Base-by-base conservation (phyloP, 2,888 invertebrate species). In the Resseliella maxima region DNA sequence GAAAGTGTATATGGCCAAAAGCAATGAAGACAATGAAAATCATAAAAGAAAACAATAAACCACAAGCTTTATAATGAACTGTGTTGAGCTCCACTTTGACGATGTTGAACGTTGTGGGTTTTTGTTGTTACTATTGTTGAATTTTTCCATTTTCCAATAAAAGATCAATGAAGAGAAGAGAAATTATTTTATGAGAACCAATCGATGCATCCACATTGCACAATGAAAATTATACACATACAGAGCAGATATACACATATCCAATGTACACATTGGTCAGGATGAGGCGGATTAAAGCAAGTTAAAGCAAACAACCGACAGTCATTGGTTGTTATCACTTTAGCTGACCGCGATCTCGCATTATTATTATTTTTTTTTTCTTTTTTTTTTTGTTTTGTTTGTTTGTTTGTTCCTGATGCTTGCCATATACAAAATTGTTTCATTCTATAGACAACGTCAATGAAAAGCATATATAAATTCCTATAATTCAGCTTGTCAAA, bases 251-350 rank as follows among this genome's bases (percentile, higher is more conserved):
- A 41, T 5, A 41, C 41, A 12, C 41, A 41, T 41, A 41, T 12
- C 41, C 41, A 12, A 41, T 41, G 41, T 50, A 18, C 18, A 18
- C 46, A 50, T 6, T 50, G 8, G 18, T 18, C 46, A 50, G 59
- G 59, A 59, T 59, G 59, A 59, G 12, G 5, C n/a, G 59, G 24
- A 24, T 59, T 24, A 59, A 59, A 59, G 59, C 5, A 24, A 72
- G 12, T 72, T 72, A 31, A 72, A n/a, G 10, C 31, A 72, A 72
- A 72, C 35, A 35, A 72, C 12, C 31, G 72, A 35, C 72, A 72
- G 72, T 72, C 72, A 72, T 35, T 72, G 72, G 31, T 15, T 72
- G 72, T 72, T 72, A 72, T 31, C 72, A 15, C 31, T 27, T 72
- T 31, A 24, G 5, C 24, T 8, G 50, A 50, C 10, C n/a, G n/a